phyloP scores from a whole-genome alignment of 1,140 invertebrate species.

The Solenopsis fugax region DNA sequence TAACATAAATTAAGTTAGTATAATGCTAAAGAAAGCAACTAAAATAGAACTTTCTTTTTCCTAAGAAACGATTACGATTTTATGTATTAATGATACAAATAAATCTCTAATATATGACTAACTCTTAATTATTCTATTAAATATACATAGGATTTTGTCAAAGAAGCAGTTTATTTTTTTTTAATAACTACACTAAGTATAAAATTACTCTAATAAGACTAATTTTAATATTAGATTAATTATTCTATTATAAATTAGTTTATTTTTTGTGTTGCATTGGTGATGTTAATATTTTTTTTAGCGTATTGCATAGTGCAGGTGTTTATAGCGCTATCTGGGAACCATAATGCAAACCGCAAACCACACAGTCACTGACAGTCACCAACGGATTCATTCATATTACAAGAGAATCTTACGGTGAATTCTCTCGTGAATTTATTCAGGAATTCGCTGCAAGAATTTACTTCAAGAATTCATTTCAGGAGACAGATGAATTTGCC shows the following conservation, averaged over 20 bases:
- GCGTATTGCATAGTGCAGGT: background rate
- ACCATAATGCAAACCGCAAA: background rate
- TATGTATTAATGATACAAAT: background rate
- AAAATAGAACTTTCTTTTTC: background rate
- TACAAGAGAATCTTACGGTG: background rate
- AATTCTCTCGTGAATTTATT: background rate
- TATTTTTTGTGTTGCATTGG: background rate
- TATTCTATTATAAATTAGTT: no score
- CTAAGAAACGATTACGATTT: no score
- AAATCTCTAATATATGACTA: background rate
- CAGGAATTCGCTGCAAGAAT: background rate
- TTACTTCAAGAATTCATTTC: background rate
- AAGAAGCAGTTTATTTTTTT: background rate
- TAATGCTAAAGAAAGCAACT: background rate
- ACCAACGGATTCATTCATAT: background rate
- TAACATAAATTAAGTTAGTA: background rate
- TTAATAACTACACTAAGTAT: no score
- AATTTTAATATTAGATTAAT: no score
- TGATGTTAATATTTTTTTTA: background rate
- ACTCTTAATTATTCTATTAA: background rate
- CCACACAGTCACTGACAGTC: background rate
- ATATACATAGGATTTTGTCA: background rate
- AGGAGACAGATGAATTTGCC: background rate
- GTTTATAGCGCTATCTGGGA: constrained; percentile 25
- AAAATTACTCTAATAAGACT: no score